Evolutionary conservation across 1,140 invertebrate species (phyloP).

Genomic region (Sesamia nonagrioides): DNA sequence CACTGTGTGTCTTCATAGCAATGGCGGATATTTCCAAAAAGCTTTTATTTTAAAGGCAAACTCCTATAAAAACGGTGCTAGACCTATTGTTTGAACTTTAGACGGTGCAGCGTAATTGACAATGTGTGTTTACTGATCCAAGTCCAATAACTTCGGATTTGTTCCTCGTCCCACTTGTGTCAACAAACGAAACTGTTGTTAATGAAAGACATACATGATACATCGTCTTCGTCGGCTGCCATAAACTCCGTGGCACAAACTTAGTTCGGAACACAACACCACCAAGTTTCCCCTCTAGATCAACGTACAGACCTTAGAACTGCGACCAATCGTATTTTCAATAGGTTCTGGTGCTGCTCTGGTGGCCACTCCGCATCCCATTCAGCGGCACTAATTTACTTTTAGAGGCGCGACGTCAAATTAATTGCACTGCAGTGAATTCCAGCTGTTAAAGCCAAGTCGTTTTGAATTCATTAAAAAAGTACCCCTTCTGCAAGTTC

Average conservation of each 20-base stretch:
- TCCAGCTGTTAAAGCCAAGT: background rate
- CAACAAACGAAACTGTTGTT: background rate
- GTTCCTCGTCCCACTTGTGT: background rate
- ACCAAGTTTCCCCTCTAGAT: background rate
- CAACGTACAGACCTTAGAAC: background rate
- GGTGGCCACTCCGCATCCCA: background rate
- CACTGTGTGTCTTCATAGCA: background rate
- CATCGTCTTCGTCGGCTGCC: background rate
- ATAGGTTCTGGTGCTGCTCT: conserved; percentile 28
- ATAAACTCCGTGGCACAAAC: background rate
- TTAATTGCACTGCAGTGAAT: conserved; percentile 50
- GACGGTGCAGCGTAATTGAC: background rate
- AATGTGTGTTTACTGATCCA: background rate
- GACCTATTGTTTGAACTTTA: background rate
- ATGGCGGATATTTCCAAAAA: no score
- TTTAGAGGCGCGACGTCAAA: conserved; percentile 38
- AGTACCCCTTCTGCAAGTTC: background rate
- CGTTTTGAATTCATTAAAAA: conserved; percentile 18
- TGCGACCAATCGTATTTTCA: conserved; percentile 11
- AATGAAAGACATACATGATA: conserved; percentile 11
- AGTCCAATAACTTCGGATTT: background rate
- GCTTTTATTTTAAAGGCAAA: no score
- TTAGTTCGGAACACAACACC: conserved; percentile 8
- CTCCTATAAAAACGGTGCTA: no score
- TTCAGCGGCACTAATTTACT: conserved; percentile 38